Percentiles rank a stretch among this genome's conserved stretches.
phyloP scores from a whole-genome alignment of 1,140 invertebrate genomes.

The Pseudomyrmex dendroicus region DNA sequence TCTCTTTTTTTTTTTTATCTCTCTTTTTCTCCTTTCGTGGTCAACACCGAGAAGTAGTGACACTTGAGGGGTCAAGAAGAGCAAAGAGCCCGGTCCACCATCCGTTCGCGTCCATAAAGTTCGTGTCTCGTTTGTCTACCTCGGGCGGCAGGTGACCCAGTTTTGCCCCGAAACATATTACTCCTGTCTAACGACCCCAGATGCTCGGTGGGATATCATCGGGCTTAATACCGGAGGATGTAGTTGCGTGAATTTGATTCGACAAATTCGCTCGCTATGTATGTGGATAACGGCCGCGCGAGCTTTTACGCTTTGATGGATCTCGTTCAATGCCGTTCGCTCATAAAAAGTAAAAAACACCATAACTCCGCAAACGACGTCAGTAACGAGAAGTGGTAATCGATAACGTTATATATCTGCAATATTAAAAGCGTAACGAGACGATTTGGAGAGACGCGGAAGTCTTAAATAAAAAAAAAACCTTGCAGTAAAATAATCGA shows the following conservation, averaged over 20 bases:
- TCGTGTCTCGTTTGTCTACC: conserved; percentile 72
- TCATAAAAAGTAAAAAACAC: conserved; percentile 12
- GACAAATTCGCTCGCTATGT: conserved; percentile 10
- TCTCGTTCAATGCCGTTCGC: not conserved
- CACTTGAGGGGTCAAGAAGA: conserved; percentile 72
- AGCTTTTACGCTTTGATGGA: conserved; percentile 27
- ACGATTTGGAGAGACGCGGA: no score
- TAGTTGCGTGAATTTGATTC: conserved; percentile 24
- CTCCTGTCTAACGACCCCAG: conserved; percentile 51
- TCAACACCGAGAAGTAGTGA: conserved; percentile 73
- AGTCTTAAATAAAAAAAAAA: no score
- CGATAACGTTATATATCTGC: conserved; percentile 11
- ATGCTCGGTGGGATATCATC: conserved; percentile 32
- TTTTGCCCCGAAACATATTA: conserved; percentile 54
- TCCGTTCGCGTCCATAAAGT: conserved; percentile 58
- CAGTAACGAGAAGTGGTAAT: not conserved
- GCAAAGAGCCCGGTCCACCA: conserved; percentile 60
- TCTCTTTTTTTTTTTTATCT: not conserved
- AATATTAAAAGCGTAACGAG: conserved; percentile 4
- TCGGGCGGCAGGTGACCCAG: conserved; percentile 71
- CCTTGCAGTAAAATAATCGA: no score
- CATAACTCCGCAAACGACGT: conserved; percentile 9
- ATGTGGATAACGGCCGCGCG: no score
- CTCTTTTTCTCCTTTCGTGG: conserved; percentile 4
- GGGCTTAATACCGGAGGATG: conserved; percentile 5